Percentiles rank a stretch among this genome's conserved stretches.
Conservation (phyloP, 30 jellyfish, hydroid and myxozoan species). For the Mastigias papua region DNA sequence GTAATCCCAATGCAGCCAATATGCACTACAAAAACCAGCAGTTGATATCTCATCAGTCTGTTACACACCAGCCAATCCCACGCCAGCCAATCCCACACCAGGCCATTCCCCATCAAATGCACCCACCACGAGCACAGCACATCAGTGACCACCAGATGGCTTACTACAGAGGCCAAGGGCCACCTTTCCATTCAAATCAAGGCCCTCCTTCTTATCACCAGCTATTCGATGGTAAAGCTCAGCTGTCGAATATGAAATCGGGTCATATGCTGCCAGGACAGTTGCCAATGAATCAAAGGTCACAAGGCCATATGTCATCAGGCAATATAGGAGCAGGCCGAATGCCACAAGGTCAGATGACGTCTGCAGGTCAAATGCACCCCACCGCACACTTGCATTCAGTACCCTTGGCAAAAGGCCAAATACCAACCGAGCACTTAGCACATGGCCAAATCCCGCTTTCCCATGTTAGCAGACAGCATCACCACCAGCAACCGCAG, state of each 20-base stretch:
- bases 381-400: neutral
- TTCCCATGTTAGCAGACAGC: conserved; percentile 26
- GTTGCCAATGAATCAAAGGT: conserved; percentile 4
- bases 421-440: conserved; percentile 34
- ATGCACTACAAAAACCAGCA: conserved; percentile 12
- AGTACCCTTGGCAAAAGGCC: neutral
- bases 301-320: conserved; percentile 15
- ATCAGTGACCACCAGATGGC: conserved; percentile 8
- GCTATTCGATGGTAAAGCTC: neutral
- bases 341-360: conserved; percentile 22
- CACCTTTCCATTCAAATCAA: neutral
- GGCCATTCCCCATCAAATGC: conserved; percentile 31
- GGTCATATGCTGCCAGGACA: conserved; percentile 10
- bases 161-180: conserved; percentile 37
- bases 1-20: neutral
- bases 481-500: neutral
- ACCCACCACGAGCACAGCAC: neutral
- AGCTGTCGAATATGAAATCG: neutral
- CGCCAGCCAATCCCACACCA: conserved; percentile 3
- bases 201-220: conserved; percentile 19
- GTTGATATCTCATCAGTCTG: neutral
- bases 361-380: conserved; percentile 18
- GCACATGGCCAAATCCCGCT: conserved; percentile 5
- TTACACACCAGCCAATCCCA: neutral
- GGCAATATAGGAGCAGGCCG: neutral